Evolutionary conservation across 2,888 invertebrate species (phyloP), one percentile per base, ranked within the genome.

Genomic region (Buathra laborator): DNA sequence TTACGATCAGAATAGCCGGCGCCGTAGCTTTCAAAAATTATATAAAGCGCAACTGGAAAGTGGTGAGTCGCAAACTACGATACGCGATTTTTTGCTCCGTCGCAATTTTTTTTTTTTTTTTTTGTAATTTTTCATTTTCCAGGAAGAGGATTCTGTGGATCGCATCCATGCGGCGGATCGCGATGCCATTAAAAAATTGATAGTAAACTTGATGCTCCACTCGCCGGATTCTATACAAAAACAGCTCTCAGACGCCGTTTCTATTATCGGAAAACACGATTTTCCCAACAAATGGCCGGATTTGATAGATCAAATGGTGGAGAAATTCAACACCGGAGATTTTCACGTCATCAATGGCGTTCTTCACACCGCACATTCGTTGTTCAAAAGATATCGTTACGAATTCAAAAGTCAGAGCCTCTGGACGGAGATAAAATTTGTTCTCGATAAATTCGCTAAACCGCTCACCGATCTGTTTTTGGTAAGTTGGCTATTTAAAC

Each of bases 221-320:
- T 98, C 98, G 43, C 98, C 98, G 0, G 97, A 97, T 90, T 95
- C 97, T 0, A 96, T 99, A 84, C 99, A 99, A 93, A 97, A 98
- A 90, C 99, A 99, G 94, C 95, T 99, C 67, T 99, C 98, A 90
- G 99, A 99, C 94, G 98, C 99, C 0, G 97, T 99, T 56, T 98
- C 98, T 88, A 98, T 98, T 37, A 99, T 99, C 83, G 99, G 99
- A n/a, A 97, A 97, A 92, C 96, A 97, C 89, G 99, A 99, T 94
- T 99, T 99, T 93, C 99, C 99, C 0, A 96, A 97, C 85, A 98
- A 98, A 93, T 99, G 99, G 99, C 98, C 98, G 0, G 97, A 97
- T 86, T 95, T 99, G 1, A 97, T 99, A 37, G 96, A 97, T 48
- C 97, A 99, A 93, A 98, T 99, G 97, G 98, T 99, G 12, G 96